Base-by-base conservation (phyloP, 2,888 invertebrate genomes). In the Metopia argyrocephala region DNA sequence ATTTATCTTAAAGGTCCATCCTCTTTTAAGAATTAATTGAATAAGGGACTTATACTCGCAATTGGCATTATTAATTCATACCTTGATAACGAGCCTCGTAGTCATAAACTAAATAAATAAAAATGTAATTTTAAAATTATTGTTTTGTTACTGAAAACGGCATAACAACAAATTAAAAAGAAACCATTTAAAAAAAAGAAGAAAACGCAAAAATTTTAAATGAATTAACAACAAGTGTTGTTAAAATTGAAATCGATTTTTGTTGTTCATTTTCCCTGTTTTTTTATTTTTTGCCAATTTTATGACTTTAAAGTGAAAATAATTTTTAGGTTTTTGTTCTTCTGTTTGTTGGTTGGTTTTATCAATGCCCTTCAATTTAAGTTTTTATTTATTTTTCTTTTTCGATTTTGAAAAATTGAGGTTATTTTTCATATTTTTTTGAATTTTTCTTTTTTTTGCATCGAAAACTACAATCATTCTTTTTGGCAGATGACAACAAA, bases 401-500 rank as follows among this genome's bases (percentile, higher is more conserved):
- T 79, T 57, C 18, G 31, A 59, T 20, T 48, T 21, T 21, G 48
- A 69, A 52, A 76, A 69, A 76, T 65, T 73, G 59, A 80, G 62
- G 59, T 71, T 71, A 62, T 45, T 54, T 70, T 38, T 3, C 15
- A 31, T 31, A 31, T 48, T 65, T 21, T 18, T 54, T 50, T 20
- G 18, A 0, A n/a, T 1, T 23, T 59, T 52, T 61, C 20, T n/a
- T 46, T 56, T 45, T 25, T 61, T 31, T n/a, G n/a, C n/a, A n/a
- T 38, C 45, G 20, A 18, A 3, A 56, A 65, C 57, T 28, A 65
- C 69, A 81, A 78, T 81, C 65, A 59, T 74, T 76, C 69, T 74
- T 74, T 59, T 45, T 74, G 61, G 66, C 65, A 78, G 80, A 81
- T 81, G 80, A 81, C 80, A 81, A 70, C 76, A 81, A 81, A 81